These are phyloP conservation scores for Geophilus truncorum DNA, from an alignment of 2,888 invertebrate genomes.

Conservation along the genomic window DNA sequence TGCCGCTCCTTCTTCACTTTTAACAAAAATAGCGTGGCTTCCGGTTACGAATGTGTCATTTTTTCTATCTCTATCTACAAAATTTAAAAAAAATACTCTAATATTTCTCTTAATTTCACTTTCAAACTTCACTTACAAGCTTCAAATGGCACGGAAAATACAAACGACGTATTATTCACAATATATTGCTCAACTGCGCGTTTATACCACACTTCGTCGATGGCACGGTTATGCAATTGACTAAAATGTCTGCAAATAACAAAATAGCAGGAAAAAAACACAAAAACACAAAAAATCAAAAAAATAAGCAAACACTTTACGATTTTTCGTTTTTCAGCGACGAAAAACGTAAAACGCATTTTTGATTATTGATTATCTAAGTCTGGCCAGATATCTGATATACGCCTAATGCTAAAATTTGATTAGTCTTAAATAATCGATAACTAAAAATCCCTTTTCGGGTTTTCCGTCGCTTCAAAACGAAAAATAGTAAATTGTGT, in stretches of 20 bases:
- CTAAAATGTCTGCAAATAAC: constrained; percentile 64
- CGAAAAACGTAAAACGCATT: too few species aligned
- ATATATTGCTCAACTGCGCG: constrained; percentile 84
- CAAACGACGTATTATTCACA: constrained; percentile 81
- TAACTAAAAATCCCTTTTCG: too few species aligned
- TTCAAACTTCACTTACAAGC: constrained; percentile 57
- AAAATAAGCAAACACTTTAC: not conserved
- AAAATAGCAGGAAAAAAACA: not conserved
- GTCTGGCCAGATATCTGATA: too few species aligned
- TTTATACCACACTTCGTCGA: constrained; percentile 85
- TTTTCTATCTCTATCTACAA: constrained; percentile 37
- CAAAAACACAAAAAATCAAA: not conserved
- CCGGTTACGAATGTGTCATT: constrained; percentile 72
- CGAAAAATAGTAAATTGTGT: too few species aligned
- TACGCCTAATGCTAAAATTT: too few species aligned
- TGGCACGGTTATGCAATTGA: constrained; percentile 67
- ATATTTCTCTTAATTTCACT: not conserved
- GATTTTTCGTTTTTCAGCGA: too few species aligned
- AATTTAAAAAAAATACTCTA: not conserved
- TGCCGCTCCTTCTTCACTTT: constrained; percentile 57
- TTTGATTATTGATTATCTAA: too few species aligned
- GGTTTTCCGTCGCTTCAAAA: too few species aligned
- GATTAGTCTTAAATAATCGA: too few species aligned
- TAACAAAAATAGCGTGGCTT: constrained; percentile 85
- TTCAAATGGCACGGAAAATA: constrained; percentile 80